Conservation (phyloP, 2,888 invertebrate genomes). For the Nineta flava region DNA sequence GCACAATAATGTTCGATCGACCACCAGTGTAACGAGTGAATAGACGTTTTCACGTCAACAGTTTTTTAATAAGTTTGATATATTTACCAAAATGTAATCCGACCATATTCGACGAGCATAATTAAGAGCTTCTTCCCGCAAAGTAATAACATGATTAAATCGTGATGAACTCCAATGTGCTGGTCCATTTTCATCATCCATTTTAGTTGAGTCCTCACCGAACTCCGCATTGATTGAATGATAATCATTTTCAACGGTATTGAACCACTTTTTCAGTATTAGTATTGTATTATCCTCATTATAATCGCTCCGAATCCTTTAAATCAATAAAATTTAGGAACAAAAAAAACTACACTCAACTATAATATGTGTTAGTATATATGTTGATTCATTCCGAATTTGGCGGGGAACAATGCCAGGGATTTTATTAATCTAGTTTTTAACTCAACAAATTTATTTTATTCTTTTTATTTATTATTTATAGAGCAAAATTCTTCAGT, state of each 20-base stretch:
- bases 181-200: conserved; percentile 41
- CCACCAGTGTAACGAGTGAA: too few relatives aligned
- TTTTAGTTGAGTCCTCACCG: conserved; percentile 28
- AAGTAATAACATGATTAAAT: conserved; percentile 59
- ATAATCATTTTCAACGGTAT: conserved; percentile 43
- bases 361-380: too few relatives aligned
- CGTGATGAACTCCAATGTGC: conserved; percentile 62
- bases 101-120: conserved; percentile 68
- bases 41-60: too few relatives aligned
- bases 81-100: conserved; percentile 72
- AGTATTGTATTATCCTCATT: conserved; percentile 64
- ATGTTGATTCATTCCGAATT: too few relatives aligned
- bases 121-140: conserved; percentile 60
- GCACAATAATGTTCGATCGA: too few relatives aligned
- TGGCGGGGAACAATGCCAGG: too few relatives aligned
- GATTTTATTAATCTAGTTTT: too few relatives aligned
- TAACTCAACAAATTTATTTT: too few relatives aligned
- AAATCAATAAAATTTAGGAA: conserved; percentile 15
- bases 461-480: too few relatives aligned
- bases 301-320: conserved; percentile 75
- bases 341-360: not conserved
- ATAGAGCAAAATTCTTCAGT: too few relatives aligned
- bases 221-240: conserved; percentile 46
- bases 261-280: conserved; percentile 58
- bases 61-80: conserved; percentile 3